Conservation (phyloP, 2,888 invertebrate genomes). For the Stomorhina lunata region DNA sequence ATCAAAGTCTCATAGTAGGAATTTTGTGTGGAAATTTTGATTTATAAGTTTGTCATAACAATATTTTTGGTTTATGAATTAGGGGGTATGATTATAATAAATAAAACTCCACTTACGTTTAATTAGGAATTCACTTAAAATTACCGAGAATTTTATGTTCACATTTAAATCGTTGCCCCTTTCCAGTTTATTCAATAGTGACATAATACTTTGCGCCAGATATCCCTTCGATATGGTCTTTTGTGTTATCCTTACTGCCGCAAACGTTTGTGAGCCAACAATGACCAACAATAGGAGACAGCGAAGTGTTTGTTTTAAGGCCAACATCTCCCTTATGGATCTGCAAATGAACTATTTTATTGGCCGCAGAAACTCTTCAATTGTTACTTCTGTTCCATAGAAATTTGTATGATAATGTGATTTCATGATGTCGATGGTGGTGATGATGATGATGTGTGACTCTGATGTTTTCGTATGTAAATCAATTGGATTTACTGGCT, state of each 20-base stretch:
- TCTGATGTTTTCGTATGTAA: conserved; percentile 55
- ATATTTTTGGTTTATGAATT: no score
- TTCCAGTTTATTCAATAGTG: conserved; percentile 69
- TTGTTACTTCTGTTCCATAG: conserved; percentile 29
- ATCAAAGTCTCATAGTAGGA: no score
- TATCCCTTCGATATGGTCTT: conserved; percentile 59
- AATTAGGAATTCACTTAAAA: conserved; percentile 74
- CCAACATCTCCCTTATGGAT: conserved; percentile 69
- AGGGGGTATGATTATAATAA: no score
- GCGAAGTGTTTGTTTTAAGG: conserved; percentile 65
- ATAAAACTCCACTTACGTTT: conserved; percentile 72
- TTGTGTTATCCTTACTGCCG: conserved; percentile 46
- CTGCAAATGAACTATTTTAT: conserved; percentile 44
- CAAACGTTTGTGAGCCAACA: conserved; percentile 9
- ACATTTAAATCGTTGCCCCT: conserved; percentile 68
- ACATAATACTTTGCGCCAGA: conserved; percentile 69
- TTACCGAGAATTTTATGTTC: conserved; percentile 71
- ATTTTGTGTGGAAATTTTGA: no score
- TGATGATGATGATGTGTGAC: neutral
- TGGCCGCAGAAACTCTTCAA: neutral
- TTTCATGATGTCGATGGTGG: neutral
- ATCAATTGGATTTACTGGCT: conserved; percentile 71
- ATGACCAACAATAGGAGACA: conserved; percentile 42
- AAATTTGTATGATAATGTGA: neutral
- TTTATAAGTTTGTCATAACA: no score